Percentiles rank a stretch among this genome's conserved stretches.
These are phyloP conservation scores for Meandrina meandrites DNA, from an alignment of 92 coral and sea anemone species.

Conservation along the genomic window DNA sequence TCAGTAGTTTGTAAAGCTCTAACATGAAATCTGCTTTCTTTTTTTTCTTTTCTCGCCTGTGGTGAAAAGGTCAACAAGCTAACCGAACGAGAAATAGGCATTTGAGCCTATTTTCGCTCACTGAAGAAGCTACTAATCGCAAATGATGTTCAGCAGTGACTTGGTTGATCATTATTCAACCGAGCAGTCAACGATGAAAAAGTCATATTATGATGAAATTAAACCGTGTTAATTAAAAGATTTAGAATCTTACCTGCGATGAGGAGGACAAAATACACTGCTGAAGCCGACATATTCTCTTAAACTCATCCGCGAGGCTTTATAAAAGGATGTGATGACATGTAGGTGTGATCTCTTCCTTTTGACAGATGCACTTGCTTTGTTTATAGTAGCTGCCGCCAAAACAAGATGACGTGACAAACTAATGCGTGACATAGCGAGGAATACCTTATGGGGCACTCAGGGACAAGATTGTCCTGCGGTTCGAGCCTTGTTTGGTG, in stretches of 20 bases:
- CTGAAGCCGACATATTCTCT: slow-evolving; percentile 9
- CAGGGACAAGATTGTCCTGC: no score
- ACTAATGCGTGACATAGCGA: background rate
- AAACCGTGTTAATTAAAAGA: background rate
- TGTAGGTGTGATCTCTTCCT: background rate
- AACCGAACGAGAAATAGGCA: background rate
- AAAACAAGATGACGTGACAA: slow-evolving; percentile 17
- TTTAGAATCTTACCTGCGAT: slow-evolving; percentile 21
- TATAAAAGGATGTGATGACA: background rate
- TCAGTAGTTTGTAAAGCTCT: background rate
- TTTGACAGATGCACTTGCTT: slow-evolving; percentile 11
- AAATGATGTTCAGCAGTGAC: background rate
- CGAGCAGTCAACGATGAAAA: background rate
- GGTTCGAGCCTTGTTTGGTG: no score
- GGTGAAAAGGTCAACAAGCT: background rate
- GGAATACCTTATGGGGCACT: no score
- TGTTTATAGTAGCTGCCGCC: background rate
- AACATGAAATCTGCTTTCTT: background rate
- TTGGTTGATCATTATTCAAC: background rate
- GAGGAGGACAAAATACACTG: background rate
- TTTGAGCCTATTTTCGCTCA: background rate
- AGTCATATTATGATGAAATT: background rate
- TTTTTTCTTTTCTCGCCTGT: background rate
- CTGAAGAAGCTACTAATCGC: background rate
- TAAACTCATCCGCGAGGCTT: background rate